Base-by-base conservation (phyloP, 2,797 vertebrate species). In the Allobates femoralis region DNA sequence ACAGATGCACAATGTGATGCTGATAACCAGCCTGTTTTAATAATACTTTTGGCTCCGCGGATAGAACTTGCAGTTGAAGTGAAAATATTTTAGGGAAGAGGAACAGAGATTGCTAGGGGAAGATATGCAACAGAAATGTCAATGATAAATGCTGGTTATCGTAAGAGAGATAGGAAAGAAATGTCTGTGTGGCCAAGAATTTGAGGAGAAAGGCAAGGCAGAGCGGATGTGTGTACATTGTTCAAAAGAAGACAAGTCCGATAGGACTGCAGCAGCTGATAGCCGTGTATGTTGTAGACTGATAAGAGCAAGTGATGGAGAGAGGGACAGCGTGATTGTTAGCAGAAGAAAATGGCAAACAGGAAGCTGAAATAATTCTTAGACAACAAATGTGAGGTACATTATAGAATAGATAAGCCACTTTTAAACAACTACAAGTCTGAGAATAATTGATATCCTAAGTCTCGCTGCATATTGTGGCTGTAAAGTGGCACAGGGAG, bases 121-220 rank as follows among this genome's bases (percentile, higher is more conserved):
- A 81, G 71, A 88, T 88, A 88, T 67, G 83, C 32, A 58, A 55
- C 32, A 69, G 30, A 55, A 85, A 85, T 66, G 41, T 85, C 69
- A 85, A 64, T 67, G 86, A 88, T 88, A 88, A 85, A 88, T 81
- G 78, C 51, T 55, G 53, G 58, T 46, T 88, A 84, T 85, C 78
- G 28, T n/a, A 85, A 88, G 84, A 64, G 55, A 73, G 69, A 74
- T 74, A 37, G 55, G 62, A 26, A 18, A 79, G 58, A 23, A 76
- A 67, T 34, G 67, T 81, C 69, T 76, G 87, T 76, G 87, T 85
- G 87, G 71, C 66, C 83, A 67, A 69, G 41, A 76, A 84, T 79
- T 56, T 34, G 67, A 66, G 32, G 32, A 51, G 51, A 88, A 69
- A 85, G 83, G 67, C 83, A 85, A 77, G 50, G 26, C 51, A 26